These are phyloP conservation scores for Phalloptychus januarius DNA, from an alignment of 2,797 vertebrate genomes.

Conservation along the genomic window DNA sequence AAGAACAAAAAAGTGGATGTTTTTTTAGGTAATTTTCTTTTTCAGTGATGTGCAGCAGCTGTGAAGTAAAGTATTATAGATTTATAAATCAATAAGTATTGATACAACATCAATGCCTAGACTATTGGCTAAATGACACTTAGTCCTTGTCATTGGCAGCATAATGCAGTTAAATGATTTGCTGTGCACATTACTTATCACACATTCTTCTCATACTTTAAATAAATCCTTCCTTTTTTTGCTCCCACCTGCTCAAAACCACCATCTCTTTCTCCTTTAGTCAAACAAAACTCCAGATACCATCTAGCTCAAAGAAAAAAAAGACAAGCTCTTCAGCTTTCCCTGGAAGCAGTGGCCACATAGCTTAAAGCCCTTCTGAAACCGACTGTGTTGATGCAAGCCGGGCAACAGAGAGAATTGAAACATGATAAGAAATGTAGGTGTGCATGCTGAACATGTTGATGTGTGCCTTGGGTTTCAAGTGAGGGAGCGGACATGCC, in stretches of 20 bases:
- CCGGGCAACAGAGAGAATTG: slow-evolving; percentile 43
- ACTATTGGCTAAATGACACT: slow-evolving; percentile 15
- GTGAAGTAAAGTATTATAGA: slow-evolving; percentile 8
- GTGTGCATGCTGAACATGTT: slow-evolving; percentile 17
- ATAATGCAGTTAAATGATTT: slow-evolving; percentile 36
- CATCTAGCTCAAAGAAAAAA: slow-evolving; percentile 23
- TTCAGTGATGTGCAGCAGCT: background rate
- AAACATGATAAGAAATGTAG: slow-evolving; percentile 42
- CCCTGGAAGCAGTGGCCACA: slow-evolving; percentile 22
- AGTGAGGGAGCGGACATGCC: slow-evolving; percentile 25
- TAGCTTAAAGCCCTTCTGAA: slow-evolving; percentile 45
- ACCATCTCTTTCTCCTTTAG: slow-evolving; percentile 42
- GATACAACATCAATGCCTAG: background rate
- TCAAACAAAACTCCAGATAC: slow-evolving; percentile 53
- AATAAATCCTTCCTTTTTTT: slow-evolving; percentile 49
- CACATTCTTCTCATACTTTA: slow-evolving; percentile 39
- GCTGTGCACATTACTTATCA: slow-evolving; percentile 51
- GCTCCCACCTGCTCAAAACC: slow-evolving; percentile 40
- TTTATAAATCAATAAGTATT: background rate
- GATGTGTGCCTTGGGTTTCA: slow-evolving; percentile 43
- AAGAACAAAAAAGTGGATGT: slow-evolving; percentile 4
- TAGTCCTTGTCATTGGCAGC: slow-evolving; percentile 27
- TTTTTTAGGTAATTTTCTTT: background rate
- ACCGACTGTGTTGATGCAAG: slow-evolving; percentile 61
- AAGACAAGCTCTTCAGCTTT: slow-evolving; percentile 33